Percentiles rank a stretch among this genome's conserved stretches.
Conservation (phyloP, 2,888 invertebrate species). For the Chrysotoxum bicinctum region DNA sequence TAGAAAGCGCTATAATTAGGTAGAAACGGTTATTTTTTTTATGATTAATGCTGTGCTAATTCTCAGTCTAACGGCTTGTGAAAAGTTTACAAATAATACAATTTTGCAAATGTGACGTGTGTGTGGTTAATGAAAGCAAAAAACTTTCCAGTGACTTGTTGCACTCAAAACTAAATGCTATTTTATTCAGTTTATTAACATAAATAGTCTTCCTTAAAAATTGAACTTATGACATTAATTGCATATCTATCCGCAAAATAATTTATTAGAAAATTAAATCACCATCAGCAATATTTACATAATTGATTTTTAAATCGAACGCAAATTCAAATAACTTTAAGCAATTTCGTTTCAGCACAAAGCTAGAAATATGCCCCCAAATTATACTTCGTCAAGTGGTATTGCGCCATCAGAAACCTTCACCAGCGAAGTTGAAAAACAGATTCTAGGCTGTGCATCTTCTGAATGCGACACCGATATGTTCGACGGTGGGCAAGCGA, state of each 20-base stretch:
- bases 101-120: too few relatives aligned
- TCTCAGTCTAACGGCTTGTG: too few relatives aligned
- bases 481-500: conserved; percentile 83
- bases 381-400: conserved; percentile 75
- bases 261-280: background rate
- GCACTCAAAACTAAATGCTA: background rate
- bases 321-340: background rate
- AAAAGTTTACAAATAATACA: too few relatives aligned
- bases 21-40: too few relatives aligned
- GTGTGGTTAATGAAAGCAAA: too few relatives aligned
- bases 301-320: background rate
- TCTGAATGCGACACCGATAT: conserved; percentile 86
- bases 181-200: background rate
- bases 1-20: too few relatives aligned
- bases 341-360: background rate
- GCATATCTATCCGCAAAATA: background rate
- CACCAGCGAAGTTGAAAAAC: conserved; percentile 2
- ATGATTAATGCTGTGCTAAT: too few relatives aligned
- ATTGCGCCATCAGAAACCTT: conserved; percentile 76
- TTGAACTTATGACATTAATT: background rate
- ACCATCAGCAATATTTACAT: background rate
- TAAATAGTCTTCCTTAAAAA: background rate
- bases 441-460: conserved; percentile 79
- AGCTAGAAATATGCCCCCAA: conserved; percentile 76
- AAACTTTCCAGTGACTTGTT: too few relatives aligned